Base-by-base conservation (phyloP, 2,888 invertebrate species). In the Hylaea fasciaria region DNA sequence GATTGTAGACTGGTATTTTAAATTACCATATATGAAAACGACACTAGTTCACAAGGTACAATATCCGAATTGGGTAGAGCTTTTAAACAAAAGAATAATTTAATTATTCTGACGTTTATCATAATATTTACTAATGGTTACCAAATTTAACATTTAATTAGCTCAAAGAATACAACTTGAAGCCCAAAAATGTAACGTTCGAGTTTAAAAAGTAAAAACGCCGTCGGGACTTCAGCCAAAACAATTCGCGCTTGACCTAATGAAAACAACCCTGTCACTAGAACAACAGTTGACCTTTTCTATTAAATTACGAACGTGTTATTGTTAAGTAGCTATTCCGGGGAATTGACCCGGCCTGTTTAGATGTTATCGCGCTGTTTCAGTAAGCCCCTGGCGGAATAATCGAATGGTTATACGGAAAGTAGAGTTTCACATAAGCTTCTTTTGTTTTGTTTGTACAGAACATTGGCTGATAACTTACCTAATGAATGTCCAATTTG, bases 211-310 rank as follows among this genome's bases (percentile, higher is more conserved):
- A 64, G 50, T 39, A 16, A 9, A 7, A 52, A n/a, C 17, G 3
- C 44, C 43, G 44, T 44, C 32, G 12, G 52, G 52, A 53, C 40
- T 8, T 17, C 43, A 7, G 16, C 37, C 53, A 14, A 29, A 22
- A 53, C 57, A 65, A 53, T 65, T 69, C 67, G 69, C 72, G 70
- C 72, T 73, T 61, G 62, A 66, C 57, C 43, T 62, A 75, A 77
- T 76, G 73, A 74, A 78, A 78, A 73, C 69, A 73, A 71, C 71
- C 69, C 66, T 67, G 70, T 76, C 71, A 72, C 77, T 66, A 69
- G 64, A 73, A 76, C 71, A 81, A 74, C 73, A 73, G 57, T 66
- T 69, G 73, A 73, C 75, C 75, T 78, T 74, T 77, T 75, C 70
- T 68, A 77, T 76, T 71, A 72, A 76, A 76, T 80, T 77, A 73